These are phyloP conservation scores for Hylaeus anthracinus DNA, from an alignment of 1,140 invertebrate genomes.

Conservation along the genomic window DNA sequence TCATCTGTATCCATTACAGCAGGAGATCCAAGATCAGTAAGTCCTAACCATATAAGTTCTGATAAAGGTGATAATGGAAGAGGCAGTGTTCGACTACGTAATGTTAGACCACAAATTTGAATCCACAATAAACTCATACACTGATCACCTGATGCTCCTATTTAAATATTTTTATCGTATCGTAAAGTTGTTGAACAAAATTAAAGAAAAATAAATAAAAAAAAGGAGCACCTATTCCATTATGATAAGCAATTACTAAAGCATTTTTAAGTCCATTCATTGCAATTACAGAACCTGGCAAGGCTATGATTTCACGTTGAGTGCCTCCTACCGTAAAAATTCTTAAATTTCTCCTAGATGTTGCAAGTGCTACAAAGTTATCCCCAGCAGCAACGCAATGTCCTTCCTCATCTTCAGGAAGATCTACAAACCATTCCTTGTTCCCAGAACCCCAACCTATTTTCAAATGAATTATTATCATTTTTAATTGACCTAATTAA, in stretches of 20 bases:
- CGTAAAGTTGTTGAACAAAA: background rate
- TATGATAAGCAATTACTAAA: conserved; percentile 90
- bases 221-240: conserved; percentile 80
- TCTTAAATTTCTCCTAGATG: conserved; percentile 86
- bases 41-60: conserved; percentile 90
- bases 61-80: conserved; percentile 87
- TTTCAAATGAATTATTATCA: conserved; percentile 26
- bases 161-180: conserved; percentile 19
- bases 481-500: background rate
- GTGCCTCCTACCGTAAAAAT: conserved; percentile 93
- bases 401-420: conserved; percentile 90
- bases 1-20: conserved; percentile 86
- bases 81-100: conserved; percentile 81
- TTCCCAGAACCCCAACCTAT: conserved; percentile 85
- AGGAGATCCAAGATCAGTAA: conserved; percentile 90
- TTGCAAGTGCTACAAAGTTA: conserved; percentile 90
- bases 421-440: conserved; percentile 92
- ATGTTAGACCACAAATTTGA: conserved; percentile 71
- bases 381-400: conserved; percentile 87
- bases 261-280: conserved; percentile 86
- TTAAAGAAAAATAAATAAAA: conserved; percentile 5
- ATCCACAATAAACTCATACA: conserved; percentile 83
- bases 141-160: conserved; percentile 79
- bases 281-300: conserved; percentile 87
- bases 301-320: conserved; percentile 89